Evolutionary conservation across 2,113 vertebrate species (phyloP), one percentile per base, ranked within the genome.

Genomic region (Anolis carolinensis): DNA sequence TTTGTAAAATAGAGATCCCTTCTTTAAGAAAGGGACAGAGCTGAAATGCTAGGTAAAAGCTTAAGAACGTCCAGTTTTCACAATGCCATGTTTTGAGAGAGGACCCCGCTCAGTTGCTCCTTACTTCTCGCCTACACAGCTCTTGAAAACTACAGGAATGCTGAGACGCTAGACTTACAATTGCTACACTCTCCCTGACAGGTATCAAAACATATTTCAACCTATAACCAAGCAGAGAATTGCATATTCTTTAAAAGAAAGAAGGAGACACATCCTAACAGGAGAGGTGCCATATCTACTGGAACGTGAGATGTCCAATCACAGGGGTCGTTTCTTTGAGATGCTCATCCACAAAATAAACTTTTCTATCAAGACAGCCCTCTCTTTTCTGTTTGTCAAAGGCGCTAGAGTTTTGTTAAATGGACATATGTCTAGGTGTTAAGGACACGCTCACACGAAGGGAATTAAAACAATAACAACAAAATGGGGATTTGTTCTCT

Each of bases 401-500:
- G 5, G 65, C 63, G 7, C 44, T 78, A 70, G 52, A 39, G 67
- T 65, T 55, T 70, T 72, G 48, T n/a, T 78, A n/a, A 80, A 68
- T 82, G 74, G 72, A 25, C 75, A 89, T 23, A 91, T 1, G 65
- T 2, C 20, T 67, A 1, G 1, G 39, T 5, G 86, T 87, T 82
- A 87, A 36, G 36, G 13, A 21, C 44, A 71, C 32, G 11, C 13
- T 27, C 1, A 89, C 48, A 1, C 7, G 78, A 93, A 77, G 79
- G 71, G 13, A 36, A 39, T 7, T 89, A 86, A 93, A 91, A 86
- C 92, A 88, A 90, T 11, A 14, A 59, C 77, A 93, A 55, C 50
- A 55, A 25, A 27, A 25, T 77, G 44, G 91, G 82, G 75, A 85
- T 71, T 79, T 32, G 9, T 92, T 93, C 90, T 90, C 50, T 88